Evolutionary conservation across 2,888 invertebrate genomes (phyloP).

Genomic region (Halocaridina rubra): DNA sequence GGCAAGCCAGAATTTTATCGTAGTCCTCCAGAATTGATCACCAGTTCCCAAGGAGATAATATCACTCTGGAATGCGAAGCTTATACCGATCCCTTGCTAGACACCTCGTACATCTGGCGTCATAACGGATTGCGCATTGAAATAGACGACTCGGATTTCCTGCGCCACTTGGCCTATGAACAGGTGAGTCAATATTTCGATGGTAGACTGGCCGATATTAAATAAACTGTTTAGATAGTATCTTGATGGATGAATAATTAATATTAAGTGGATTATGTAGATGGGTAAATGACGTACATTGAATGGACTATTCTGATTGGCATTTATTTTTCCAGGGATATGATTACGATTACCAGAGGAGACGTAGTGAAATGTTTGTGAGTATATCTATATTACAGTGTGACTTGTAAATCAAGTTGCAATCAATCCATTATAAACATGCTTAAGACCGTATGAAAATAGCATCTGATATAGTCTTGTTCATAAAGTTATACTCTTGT

Average conservation of each 20-base stretch:
- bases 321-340: constrained; percentile 32
- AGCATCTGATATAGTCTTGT: too few relatives aligned
- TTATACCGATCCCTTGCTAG: constrained; percentile 84
- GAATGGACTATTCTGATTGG: neutral
- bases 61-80: constrained; percentile 86
- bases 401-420: too few relatives aligned
- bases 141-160: constrained; percentile 74
- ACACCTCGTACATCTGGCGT: constrained; percentile 92
- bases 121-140: constrained; percentile 85
- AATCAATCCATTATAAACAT: too few relatives aligned
- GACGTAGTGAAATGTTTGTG: constrained; percentile 29
- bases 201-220: too few relatives aligned
- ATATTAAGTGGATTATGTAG: too few relatives aligned
- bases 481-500: too few relatives aligned
- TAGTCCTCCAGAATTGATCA: constrained; percentile 76
- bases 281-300: too few relatives aligned
- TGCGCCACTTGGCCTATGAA: constrained; percentile 41
- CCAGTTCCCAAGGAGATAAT: constrained; percentile 78
- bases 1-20: constrained; percentile 82
- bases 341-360: constrained; percentile 39
- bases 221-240: too few relatives aligned
- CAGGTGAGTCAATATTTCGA: constrained; percentile 32
- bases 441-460: too few relatives aligned
- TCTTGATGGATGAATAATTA: too few relatives aligned
- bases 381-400: neutral